These are phyloP conservation scores for Caranx ignobilis DNA, from an alignment of 2,113 vertebrate genomes.

Conservation along the genomic window DNA sequence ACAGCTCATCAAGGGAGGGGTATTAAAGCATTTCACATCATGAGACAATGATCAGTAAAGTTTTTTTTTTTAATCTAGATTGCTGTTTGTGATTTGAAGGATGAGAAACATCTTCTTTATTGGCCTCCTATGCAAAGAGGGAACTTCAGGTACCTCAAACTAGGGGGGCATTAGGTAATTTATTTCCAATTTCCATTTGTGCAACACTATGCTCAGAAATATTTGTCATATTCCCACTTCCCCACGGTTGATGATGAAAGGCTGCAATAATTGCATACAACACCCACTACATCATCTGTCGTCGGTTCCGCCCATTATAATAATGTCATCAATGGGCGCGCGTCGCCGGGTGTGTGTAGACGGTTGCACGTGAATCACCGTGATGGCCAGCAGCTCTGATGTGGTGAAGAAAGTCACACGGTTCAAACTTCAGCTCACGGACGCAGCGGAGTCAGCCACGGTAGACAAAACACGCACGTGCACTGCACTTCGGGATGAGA, in stretches of 20 bases:
- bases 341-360: constrained; percentile 61
- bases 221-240: too few species aligned
- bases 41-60: background rate
- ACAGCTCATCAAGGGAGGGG: background rate
- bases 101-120: background rate
- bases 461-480: constrained; percentile 58
- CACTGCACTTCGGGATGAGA: background rate
- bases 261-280: background rate
- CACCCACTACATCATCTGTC: background rate
- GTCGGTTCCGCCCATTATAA: constrained; percentile 70
- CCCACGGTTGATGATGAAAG: background rate
- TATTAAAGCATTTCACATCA: background rate
- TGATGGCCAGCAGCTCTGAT: constrained; percentile 77
- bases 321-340: constrained; percentile 54
- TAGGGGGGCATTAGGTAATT: background rate
- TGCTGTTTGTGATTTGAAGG: background rate
- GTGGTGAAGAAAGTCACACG: constrained; percentile 69
- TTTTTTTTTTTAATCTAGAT: background rate
- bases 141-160: too few species aligned
- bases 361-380: constrained; percentile 59
- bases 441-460: constrained; percentile 72
- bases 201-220: background rate
- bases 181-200: background rate
- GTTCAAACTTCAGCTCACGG: constrained; percentile 80
- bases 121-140: background rate